These are phyloP conservation scores for Dryobotodes eremita DNA, from an alignment of 2,888 invertebrate genomes.

Conservation along the genomic window DNA sequence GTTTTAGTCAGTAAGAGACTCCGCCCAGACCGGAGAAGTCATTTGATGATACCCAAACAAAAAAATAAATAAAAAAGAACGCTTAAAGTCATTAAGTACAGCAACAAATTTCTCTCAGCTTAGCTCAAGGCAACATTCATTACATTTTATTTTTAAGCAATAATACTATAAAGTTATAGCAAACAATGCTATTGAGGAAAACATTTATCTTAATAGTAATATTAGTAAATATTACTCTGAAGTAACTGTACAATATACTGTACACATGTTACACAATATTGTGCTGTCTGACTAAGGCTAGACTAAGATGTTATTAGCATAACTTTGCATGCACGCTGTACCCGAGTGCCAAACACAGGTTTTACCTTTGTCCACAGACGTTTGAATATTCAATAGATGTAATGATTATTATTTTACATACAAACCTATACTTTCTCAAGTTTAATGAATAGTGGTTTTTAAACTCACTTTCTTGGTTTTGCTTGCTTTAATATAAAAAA, in stretches of 20 bases:
- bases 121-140: constrained; percentile 23
- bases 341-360: constrained; percentile 62
- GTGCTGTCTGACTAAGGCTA: constrained; percentile 57
- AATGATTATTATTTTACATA: constrained; percentile 57
- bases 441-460: constrained; percentile 25
- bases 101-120: constrained; percentile 30
- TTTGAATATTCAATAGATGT: constrained; percentile 65
- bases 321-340: constrained; percentile 65
- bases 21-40: no score
- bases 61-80: no score
- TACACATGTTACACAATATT: constrained; percentile 60
- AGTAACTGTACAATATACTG: constrained; percentile 47
- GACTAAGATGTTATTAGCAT: constrained; percentile 68
- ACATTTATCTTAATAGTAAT: constrained; percentile 43
- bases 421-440: constrained; percentile 45
- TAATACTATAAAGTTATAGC: constrained; percentile 15
- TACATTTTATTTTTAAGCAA: constrained; percentile 16
- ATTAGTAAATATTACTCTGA: constrained; percentile 49
- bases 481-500: background rate
- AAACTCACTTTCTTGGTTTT: background rate
- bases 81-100: constrained; percentile 38
- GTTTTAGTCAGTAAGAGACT: no score
- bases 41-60: no score
- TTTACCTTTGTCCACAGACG: constrained; percentile 54
- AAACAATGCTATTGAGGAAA: constrained; percentile 28